Conservation (phyloP, 2,113 vertebrate species). For the Eidolon helvum region DNA sequence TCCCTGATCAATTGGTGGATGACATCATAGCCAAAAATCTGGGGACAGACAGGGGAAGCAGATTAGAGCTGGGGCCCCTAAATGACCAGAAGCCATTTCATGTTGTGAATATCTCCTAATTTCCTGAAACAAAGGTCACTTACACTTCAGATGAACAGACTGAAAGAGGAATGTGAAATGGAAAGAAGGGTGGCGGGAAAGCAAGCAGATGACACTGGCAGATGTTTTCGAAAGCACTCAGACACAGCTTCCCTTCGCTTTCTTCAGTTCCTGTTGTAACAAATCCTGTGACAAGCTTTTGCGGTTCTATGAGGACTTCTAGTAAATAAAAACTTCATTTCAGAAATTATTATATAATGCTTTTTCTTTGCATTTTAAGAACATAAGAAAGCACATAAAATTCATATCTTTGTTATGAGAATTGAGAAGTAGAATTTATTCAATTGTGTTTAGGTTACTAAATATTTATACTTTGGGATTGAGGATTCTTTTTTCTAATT, state of each 20-base stretch:
- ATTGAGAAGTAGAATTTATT: constrained; percentile 47
- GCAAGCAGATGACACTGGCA: neutral
- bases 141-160: neutral
- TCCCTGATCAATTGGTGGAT: neutral
- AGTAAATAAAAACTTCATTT: neutral
- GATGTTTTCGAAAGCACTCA: neutral
- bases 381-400: neutral
- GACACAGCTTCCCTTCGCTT: neutral
- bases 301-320: neutral
- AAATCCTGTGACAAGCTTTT: neutral
- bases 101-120: neutral
- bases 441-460: constrained; percentile 10
- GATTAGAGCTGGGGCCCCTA: neutral
- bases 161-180: neutral
- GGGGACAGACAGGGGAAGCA: neutral
- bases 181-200: neutral
- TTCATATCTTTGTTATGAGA: constrained; percentile 13
- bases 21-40: neutral
- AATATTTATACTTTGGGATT: constrained; percentile 45
- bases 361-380: constrained; percentile 12
- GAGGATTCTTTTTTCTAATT: neutral
- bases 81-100: neutral
- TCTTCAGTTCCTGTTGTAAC: neutral
- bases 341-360: neutral
- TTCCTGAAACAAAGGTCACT: constrained; percentile 25